Evolutionary conservation across 1,140 invertebrate genomes (phyloP), one percentile per base, ranked within the genome.

Genomic region (Phortica variegata): DNA sequence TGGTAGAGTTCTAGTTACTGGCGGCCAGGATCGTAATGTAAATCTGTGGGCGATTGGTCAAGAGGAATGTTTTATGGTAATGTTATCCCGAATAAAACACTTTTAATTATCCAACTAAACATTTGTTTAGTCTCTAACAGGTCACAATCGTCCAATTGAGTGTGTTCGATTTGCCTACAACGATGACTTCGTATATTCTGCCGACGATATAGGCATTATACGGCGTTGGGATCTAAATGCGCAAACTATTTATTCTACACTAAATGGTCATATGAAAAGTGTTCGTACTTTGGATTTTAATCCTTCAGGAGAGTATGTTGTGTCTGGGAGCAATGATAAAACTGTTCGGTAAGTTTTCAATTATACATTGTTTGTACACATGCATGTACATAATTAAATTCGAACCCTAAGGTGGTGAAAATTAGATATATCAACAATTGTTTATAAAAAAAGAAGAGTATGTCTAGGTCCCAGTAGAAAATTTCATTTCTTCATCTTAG

Each of bases 191-290:
- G 93, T 98, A 2, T 94, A 92, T 77, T 93, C 95, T 29, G 96
- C 95, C 6, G 95, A 94, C 36, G 85, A 91, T 73, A 90, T 88
- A 44, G 96, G 96, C 23, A 89, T 91, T 21, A 79, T 98, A 10
- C 96, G 96, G 81, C 88, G 97, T 49, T 98, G 95, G 95, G 94
- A 98, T 74, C 79, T 98, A 50, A 95, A 97, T 77, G 90, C 91
- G 47, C 89, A 90, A 19, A 95, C 93, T 80, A 83, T 96, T 42
- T 83, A 94, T 37, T 83, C 93, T 52, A 96, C 93, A 31, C 81
- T 98, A 15, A 94, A 90, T 54, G 95, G 95, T 2, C 96, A 98
- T 77, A 94, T 91, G 79, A 85, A 87, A 47, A 87, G 86, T 54
- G 90, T 98, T 50, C 87, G 87, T 58, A 91, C 90, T 65, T 84